Base-by-base conservation (phyloP, 2,113 vertebrate species). In the Pagrus major region DNA sequence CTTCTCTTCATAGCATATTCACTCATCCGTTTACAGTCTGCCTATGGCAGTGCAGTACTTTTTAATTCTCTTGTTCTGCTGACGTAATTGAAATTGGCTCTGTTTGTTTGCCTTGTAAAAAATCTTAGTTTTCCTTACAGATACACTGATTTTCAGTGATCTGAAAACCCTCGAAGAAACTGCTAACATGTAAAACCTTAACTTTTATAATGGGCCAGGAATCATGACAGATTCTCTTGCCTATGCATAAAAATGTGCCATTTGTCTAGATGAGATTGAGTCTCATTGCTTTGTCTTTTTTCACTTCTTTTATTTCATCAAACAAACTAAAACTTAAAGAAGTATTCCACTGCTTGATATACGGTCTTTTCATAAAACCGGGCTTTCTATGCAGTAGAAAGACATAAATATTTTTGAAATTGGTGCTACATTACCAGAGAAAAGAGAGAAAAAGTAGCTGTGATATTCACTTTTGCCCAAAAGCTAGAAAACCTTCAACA, bases 1-100 rank as follows among this genome's bases (percentile, higher is more conserved):
- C 64, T 64, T 56, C 47, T 52, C 54, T 39, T 20, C 64, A 61
- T 49, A 72, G 71, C 47, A 51, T 55, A 72, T 71, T 76, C 63
- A 59, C 66, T 75, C 47, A 42, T 33, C 31, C 44, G 63, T 86
- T 73, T 44, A 69, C 23, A 21, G 66, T 65, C 37, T 55, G 29
- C 70, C 31, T 61, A 52, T 75, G 46, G 74, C 61, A 37, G 60
- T 44, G 29, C 52, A 68, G 44, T 51, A 33, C 29, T 71, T 81
- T 33, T 70, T 25, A 71, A 60, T 76, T 74, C 27, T 70, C 66
- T 82, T 60, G 33, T 29, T 70, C 63, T 33, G 52, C 42, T 21
- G 51, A 73, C 20, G 59, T 52, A 61, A 78, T 25, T 9, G 18
- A 76, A 64, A 25, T 67, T 69, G 65, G 54, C 59, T 47, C 9